A percentile compares a stretch with the other conserved stretches of the same genome.
These are phyloP conservation scores for Nixonia krombeini DNA, from an alignment of 1,140 invertebrate genomes.

Conservation along the genomic window DNA sequence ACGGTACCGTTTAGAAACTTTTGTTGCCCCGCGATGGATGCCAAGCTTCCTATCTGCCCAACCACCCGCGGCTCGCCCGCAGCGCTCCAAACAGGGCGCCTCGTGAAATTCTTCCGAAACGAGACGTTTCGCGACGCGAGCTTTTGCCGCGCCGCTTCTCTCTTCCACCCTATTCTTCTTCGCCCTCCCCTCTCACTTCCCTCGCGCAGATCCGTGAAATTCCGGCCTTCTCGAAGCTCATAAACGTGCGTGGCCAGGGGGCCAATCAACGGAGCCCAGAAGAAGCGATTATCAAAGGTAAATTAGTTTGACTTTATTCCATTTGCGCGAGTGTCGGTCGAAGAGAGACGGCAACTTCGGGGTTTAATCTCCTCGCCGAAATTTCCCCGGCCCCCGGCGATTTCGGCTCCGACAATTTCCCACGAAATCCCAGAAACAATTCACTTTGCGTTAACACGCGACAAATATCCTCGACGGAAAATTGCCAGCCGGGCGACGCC, in stretches of 20 bases:
- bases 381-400: slow-evolving; percentile 43
- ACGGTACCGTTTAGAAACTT: slow-evolving; percentile 71
- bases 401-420: slow-evolving; percentile 54
- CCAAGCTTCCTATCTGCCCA: slow-evolving; percentile 35
- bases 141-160: too few species aligned
- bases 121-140: slow-evolving; percentile 15
- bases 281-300: slow-evolving; percentile 31
- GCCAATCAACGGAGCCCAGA: slow-evolving; percentile 4
- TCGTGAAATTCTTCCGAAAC: slow-evolving; percentile 26
- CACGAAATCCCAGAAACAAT: slow-evolving; percentile 64
- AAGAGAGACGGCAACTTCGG: slow-evolving; percentile 21
- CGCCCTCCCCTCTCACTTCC: too few species aligned
- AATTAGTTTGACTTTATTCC: slow-evolving; percentile 42
- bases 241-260: too few species aligned
- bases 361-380: slow-evolving; percentile 47
- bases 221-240: background rate
- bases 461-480: slow-evolving; percentile 60
- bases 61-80: slow-evolving; percentile 31
- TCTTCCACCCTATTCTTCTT: too few species aligned
- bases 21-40: slow-evolving; percentile 66
- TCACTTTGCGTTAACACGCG: slow-evolving; percentile 61
- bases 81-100: slow-evolving; percentile 12
- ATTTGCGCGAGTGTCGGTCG: slow-evolving; percentile 37
- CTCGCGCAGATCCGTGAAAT: too few species aligned
- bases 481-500: slow-evolving; percentile 53